Evolutionary conservation across 2,113 vertebrate genomes (phyloP).

Genomic region (Indri indri): DNA sequence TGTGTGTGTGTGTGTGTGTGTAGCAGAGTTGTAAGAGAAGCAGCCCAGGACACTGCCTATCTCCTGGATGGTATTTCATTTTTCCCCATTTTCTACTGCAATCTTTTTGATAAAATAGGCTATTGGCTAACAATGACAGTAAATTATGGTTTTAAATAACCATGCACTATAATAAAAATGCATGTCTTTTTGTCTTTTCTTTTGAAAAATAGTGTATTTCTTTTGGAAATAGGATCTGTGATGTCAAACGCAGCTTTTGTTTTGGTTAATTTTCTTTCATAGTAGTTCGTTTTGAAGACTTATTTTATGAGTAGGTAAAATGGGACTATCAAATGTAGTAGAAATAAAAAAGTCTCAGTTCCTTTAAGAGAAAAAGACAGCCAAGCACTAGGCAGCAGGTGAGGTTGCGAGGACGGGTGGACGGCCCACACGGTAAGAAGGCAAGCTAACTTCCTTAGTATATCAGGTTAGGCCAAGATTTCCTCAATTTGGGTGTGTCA

Average conservation of each 20-base stretch:
- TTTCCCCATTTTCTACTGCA: background rate
- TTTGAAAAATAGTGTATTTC: background rate
- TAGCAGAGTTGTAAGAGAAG: background rate
- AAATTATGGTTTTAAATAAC: slow-evolving; percentile 22
- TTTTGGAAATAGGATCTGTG: background rate
- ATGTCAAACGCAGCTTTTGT: background rate
- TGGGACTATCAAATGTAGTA: background rate
- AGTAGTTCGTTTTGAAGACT: background rate
- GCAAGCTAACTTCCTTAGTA: background rate
- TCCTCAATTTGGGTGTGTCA: background rate
- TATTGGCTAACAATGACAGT: background rate
- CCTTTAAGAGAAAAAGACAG: background rate
- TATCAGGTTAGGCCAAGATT: background rate
- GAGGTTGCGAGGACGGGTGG: background rate
- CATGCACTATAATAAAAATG: background rate
- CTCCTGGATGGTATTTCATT: background rate
- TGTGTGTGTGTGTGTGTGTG: background rate
- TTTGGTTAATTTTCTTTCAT: background rate
- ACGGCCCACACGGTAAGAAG: background rate
- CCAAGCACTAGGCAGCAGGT: background rate
- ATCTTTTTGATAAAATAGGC: background rate
- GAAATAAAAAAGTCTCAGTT: background rate
- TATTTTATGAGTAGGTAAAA: background rate
- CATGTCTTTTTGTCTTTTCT: background rate
- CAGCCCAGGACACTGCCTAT: background rate